Percentiles rank a stretch among this genome's conserved stretches.
Evolutionary conservation across 2,797 vertebrate genomes (phyloP).

Genomic region (Paguma larvata): DNA sequence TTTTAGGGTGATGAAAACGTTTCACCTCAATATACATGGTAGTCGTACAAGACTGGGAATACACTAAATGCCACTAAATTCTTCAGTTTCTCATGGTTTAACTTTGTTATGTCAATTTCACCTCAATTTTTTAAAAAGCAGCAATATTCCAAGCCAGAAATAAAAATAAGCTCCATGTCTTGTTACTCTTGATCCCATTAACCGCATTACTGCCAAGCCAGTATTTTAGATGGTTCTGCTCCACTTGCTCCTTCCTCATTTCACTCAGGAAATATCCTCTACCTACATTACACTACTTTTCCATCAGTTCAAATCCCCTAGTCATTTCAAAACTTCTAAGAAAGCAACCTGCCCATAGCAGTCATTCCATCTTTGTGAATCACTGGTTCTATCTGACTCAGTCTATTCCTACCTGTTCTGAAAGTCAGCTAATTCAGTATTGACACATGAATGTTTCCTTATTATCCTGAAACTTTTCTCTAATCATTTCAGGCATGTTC

Average conservation of each 20-base stretch:
- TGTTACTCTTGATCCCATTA: conserved; percentile 3
- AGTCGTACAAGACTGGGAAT: neutral
- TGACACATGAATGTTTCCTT: conserved; percentile 9
- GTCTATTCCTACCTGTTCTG: neutral
- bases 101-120: neutral
- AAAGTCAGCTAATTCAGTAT: neutral
- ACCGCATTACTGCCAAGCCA: neutral
- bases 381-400: neutral
- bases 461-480: neutral
- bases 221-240: neutral
- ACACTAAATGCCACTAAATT: neutral
- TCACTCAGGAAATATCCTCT: conserved; percentile 9
- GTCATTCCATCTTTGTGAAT: neutral
- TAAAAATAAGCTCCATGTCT: conserved; percentile 13
- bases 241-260: neutral
- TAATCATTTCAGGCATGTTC: neutral
- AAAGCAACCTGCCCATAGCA: neutral
- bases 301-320: conserved; percentile 39
- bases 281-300: neutral
- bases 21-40: neutral
- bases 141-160: neutral
- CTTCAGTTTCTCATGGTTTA: neutral
- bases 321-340: conserved; percentile 18
- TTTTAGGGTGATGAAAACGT: neutral
- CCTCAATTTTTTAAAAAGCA: neutral